These are phyloP conservation scores for Chaetops frenatus DNA, from an alignment of 2,113 vertebrate species.

Conservation along the genomic window DNA sequence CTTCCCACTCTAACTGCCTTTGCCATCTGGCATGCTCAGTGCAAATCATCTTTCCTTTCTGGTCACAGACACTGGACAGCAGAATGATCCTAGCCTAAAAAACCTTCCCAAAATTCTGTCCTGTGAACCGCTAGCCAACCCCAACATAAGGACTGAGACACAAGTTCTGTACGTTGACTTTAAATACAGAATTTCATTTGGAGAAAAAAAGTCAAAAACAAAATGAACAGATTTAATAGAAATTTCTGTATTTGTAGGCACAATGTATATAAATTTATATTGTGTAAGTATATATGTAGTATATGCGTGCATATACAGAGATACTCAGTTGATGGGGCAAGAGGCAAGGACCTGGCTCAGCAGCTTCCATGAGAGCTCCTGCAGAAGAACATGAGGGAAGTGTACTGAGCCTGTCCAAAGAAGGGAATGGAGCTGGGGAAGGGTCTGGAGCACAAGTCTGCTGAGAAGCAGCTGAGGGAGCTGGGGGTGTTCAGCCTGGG, in stretches of 20 bases:
- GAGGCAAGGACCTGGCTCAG: background rate
- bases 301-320: background rate
- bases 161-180: background rate
- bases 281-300: background rate
- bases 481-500: background rate
- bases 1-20: background rate
- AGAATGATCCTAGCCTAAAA: background rate
- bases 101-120: background rate
- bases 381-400: background rate
- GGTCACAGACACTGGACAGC: background rate
- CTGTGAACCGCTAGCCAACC: accelerated
- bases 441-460: background rate
- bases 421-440: background rate
- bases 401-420: too few relatives aligned
- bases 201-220: accelerated
- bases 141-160: background rate
- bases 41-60: background rate
- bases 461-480: background rate
- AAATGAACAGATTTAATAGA: background rate
- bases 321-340: background rate
- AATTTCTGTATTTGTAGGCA: background rate
- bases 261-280: background rate
- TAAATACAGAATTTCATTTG: background rate
- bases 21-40: background rate
- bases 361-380: background rate